A percentile compares a stretch with the other conserved stretches of the same genome.
Evolutionary conservation across 2,888 invertebrate species (phyloP).

Genomic region (Volucella inflata): DNA sequence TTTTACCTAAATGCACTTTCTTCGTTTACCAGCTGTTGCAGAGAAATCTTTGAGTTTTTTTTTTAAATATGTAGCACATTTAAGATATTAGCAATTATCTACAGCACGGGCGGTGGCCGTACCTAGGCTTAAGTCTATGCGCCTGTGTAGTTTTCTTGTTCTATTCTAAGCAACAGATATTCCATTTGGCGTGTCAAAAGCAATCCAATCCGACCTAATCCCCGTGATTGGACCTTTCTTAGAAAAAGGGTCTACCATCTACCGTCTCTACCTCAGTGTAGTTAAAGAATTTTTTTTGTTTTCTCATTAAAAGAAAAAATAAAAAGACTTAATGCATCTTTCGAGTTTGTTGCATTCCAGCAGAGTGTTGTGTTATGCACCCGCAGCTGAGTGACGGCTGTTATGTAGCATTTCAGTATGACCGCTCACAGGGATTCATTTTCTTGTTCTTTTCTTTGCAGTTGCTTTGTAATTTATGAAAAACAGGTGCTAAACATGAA

Average conservation of each 20-base stretch:
- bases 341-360: slow-evolving; percentile 40
- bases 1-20: neutral
- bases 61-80: neutral
- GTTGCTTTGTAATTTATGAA: slow-evolving; percentile 60
- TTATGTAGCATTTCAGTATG: slow-evolving; percentile 40
- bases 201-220: slow-evolving; percentile 52
- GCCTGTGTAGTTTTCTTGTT: neutral
- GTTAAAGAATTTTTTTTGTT: slow-evolving; percentile 27
- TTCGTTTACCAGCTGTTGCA: neutral
- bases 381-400: slow-evolving; percentile 66
- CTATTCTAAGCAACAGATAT: neutral
- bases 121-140: neutral
- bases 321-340: slow-evolving; percentile 49
- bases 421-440: slow-evolving; percentile 42
- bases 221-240: slow-evolving; percentile 48
- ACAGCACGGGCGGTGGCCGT: slow-evolving; percentile 32
- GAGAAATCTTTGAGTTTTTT: neutral
- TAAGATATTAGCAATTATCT: slow-evolving; percentile 46
- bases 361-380: slow-evolving; percentile 22
- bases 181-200: slow-evolving; percentile 43
- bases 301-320: slow-evolving; percentile 2
- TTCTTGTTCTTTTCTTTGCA: neutral
- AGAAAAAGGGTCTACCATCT: slow-evolving; percentile 42
- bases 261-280: neutral
- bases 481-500: slow-evolving; percentile 67